phyloP scores from a whole-genome alignment of 2,888 invertebrate species.

The Alentia gelatinosa region DNA sequence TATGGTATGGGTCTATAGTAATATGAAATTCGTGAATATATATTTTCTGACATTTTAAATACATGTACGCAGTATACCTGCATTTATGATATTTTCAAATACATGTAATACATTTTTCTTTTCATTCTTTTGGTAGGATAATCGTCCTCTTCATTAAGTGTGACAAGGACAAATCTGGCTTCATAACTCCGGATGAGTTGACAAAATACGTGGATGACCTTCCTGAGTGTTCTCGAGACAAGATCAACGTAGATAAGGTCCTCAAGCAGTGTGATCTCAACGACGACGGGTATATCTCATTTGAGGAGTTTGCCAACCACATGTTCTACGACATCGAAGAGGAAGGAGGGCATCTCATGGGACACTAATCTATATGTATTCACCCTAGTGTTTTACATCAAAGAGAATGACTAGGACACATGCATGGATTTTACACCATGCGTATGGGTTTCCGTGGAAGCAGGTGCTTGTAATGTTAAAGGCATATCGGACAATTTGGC shows the following conservation, averaged over 20 bases:
- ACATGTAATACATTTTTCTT: not conserved
- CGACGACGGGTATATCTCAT: not conserved
- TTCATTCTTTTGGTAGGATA: not conserved
- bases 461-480: too few species aligned
- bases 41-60: too few species aligned
- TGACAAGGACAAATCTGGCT: not conserved
- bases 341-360: not conserved
- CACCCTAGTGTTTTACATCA: too few species aligned
- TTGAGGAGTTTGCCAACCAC: conserved; percentile 31
- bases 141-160: not conserved
- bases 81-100: too few species aligned
- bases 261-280: not conserved
- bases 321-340: not conserved
- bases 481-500: too few species aligned
- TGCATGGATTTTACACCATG: too few species aligned
- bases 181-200: not conserved
- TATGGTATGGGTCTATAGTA: too few species aligned
- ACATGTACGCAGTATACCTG: too few species aligned
- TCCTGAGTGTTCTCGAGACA: not conserved
- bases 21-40: too few species aligned
- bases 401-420: too few species aligned
- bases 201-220: not conserved
- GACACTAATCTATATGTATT: not conserved
- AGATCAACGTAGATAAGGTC: not conserved
- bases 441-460: too few species aligned